Evolutionary conservation across 2,888 invertebrate species (phyloP), one percentile per base, ranked within the genome.

Genomic region (Ellobium chinense): DNA sequence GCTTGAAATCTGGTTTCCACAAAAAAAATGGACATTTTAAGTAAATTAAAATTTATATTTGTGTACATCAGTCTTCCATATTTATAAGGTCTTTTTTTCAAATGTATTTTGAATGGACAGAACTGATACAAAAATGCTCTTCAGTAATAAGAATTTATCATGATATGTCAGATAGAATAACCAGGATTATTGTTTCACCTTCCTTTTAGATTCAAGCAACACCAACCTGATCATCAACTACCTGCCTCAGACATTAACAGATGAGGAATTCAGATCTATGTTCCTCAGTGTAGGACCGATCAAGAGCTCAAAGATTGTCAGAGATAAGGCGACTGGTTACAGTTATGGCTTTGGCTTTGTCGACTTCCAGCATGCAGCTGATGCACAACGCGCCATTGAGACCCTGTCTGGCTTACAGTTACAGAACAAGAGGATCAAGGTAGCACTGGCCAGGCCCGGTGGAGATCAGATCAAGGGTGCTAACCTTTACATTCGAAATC

Each of bases 291-390:
- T 97, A 88, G 98, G 98, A 72, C 96, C 96, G 31, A 95, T 98
- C 68, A 97, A 97, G 92, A 97, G 96, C 88, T 97, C 97, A 92
- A 95, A 97, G 89, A 97, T 98, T 88, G 91, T 93, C 21, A 86
- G 93, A 5, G 93, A 93, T 82, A 91, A 91, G 74, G 83, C 87
- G 95, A 97, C 98, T 93, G 97, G 97, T 70, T 98, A 98, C 94
- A 98, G 98, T 93, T 98, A 96, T 93, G 98, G 98, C 62, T 98
- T 98, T 93, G 98, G 98, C 60, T 98, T 98, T 94, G 97, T 98
- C 66, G 98, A 98, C 93, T 98, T 96, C 93, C 95, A 95, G 76
- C 95, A 95, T 81, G 96, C 96, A 85, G 96, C 96, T 91, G 97
- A 98, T 93, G 98, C 98, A 56, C 94, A 95, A 78, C 95, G 96